Conservation (phyloP, 1,140 invertebrate species). For the Amphibalanus amphitrite region DNA sequence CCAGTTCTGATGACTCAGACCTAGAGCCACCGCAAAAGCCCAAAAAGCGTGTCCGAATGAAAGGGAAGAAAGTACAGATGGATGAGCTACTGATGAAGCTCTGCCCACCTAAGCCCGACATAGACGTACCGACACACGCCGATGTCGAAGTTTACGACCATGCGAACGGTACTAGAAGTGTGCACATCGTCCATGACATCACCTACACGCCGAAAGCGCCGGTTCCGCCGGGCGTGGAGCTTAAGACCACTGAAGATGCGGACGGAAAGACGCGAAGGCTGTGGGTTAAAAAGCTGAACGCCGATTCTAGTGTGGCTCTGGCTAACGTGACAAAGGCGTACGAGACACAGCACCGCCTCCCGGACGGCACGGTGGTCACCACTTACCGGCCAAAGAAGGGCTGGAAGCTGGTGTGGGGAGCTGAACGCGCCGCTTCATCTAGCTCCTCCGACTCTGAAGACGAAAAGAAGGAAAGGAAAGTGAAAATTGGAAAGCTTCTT, state of each 20-base stretch:
- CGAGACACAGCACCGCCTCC: not conserved
- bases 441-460: not conserved
- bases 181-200: not conserved
- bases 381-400: not conserved
- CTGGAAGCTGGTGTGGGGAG: not conserved
- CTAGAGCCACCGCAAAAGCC: not conserved
- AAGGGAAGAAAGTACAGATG: not conserved
- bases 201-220: not conserved
- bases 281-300: not conserved
- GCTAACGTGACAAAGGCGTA: not conserved
- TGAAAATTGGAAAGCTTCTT: not conserved
- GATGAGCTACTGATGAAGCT: not conserved
- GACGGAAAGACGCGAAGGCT: not conserved
- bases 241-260: not conserved
- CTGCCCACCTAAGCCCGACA: not conserved
- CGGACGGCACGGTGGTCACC: not conserved
- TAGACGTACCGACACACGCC: not conserved
- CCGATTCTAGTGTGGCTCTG: not conserved
- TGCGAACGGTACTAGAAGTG: not conserved
- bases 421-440: not conserved
- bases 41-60: not conserved
- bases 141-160: not conserved
- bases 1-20: not conserved
- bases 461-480: not conserved
- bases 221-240: not conserved